These are phyloP conservation scores for Philantomba maxwellii DNA, from an alignment of 2,113 vertebrate species.

Conservation along the genomic window DNA sequence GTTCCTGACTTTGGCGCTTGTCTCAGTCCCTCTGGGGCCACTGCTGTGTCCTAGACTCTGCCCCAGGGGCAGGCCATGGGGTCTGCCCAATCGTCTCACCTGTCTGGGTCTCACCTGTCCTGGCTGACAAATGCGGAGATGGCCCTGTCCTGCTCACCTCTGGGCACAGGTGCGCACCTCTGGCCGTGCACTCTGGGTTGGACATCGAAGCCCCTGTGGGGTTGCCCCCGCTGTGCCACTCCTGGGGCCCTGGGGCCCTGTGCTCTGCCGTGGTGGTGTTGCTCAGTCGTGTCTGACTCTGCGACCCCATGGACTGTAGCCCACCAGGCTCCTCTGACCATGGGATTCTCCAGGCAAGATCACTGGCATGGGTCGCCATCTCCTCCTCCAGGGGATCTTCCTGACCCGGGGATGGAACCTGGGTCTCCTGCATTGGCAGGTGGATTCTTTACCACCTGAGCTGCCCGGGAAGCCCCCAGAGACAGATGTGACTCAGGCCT, in stretches of 20 bases:
- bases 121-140: background rate
- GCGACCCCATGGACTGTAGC: background rate
- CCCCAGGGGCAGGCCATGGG: background rate
- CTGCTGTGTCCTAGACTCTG: background rate
- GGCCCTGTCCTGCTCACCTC: background rate
- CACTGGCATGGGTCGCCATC: background rate
- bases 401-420: background rate
- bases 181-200: background rate
- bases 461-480: background rate
- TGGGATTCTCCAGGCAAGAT: background rate
- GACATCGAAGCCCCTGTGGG: background rate
- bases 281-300: background rate
- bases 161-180: rapidly evolving
- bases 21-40: background rate
- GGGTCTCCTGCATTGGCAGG: background rate
- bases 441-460: background rate
- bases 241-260: background rate
- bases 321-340: background rate
- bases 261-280: background rate
- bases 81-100: background rate
- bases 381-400: background rate
- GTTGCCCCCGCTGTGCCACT: background rate
- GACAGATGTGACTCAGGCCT: background rate
- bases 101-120: background rate
- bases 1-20: rapidly evolving